Evolutionary conservation across 2,888 invertebrate genomes (phyloP), one percentile per base, ranked within the genome.

Genomic region (Noctua pronuba): DNA sequence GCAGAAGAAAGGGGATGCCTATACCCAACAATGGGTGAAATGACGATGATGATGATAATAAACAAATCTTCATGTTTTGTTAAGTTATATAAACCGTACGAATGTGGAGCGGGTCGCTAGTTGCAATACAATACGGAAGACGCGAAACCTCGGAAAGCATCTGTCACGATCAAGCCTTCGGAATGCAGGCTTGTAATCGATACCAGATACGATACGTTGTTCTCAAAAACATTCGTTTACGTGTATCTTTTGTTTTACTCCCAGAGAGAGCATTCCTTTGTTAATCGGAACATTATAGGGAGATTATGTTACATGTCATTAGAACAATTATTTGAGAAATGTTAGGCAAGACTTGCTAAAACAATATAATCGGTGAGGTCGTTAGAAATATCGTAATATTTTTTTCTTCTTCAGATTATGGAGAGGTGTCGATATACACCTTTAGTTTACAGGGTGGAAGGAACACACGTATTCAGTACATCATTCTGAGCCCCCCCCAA

Each of bases 181-280:
- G 79, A 69, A 84, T 79, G 79, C 35, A 58, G 49, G 24, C 64
- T 64, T 65, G 49, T 65, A 41, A 80, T 65, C 55, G 62, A 80
- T 77, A 68, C 62, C 21, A 41, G 24, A 31, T 64, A 65, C 35
- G 31, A 35, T 77, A 55, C 58, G 35, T 18, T 58, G 41, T 65
- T 55, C 28, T 28, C 28, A 24, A 60, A 60, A 18, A 60, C 31
- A 60, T 60, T 31, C n/a, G 3, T n/a, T 38, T 38, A 6, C 24
- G n/a, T 41, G 35, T n/a, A n/a, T 44, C 11, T 46, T 79, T 62
- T 38, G 21, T 64, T 24, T 38, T 24, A 35, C 35, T 24, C 11
- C 6, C 5, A 62, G 35, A 11, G 10, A 21, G 1, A 21, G 10
- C 4, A 35, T 21, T 10, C 21, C 35, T 16, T 28, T 18, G 7